A percentile compares a stretch with the other conserved stretches of the same genome.
Conservation (phyloP, 2,797 vertebrate genomes). For the Bovichtus variegatus region DNA sequence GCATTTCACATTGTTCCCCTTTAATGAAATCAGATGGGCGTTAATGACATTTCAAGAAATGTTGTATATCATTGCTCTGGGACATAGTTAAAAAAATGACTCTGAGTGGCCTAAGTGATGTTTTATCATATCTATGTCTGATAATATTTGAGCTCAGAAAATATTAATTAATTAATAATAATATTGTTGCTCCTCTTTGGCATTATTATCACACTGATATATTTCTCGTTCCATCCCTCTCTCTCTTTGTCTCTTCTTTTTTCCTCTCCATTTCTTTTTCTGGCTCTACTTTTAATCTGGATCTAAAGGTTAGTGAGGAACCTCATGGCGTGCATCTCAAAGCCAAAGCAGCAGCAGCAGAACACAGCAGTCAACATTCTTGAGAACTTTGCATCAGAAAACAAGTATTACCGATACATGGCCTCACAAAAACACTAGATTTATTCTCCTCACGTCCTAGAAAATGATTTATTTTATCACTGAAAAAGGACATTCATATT, state of each 20-base stretch:
- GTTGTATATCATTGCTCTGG: constrained; percentile 7
- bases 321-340: constrained; percentile 82
- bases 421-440: neutral
- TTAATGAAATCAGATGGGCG: constrained; percentile 5
- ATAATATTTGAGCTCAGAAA: constrained; percentile 28
- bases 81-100: constrained; percentile 15
- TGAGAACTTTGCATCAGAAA: constrained; percentile 82
- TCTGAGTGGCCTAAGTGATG: neutral
- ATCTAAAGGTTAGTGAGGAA: constrained; percentile 86
- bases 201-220: constrained; percentile 4
- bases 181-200: neutral
- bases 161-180: neutral
- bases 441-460: constrained; percentile 2
- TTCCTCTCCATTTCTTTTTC: neutral
- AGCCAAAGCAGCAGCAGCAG: constrained; percentile 70
- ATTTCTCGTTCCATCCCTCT: neutral
- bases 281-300: constrained; percentile 18
- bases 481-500: constrained; percentile 8
- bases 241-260: neutral
- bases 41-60: constrained; percentile 27
- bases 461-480: constrained; percentile 28
- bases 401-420: constrained; percentile 83
- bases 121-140: constrained; percentile 23
- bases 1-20: neutral
- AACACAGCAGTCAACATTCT: constrained; percentile 82